A percentile compares a stretch with the other conserved stretches of the same genome.
Evolutionary conservation across 2,113 vertebrate genomes (phyloP).

Genomic region (Cottus gobio): DNA sequence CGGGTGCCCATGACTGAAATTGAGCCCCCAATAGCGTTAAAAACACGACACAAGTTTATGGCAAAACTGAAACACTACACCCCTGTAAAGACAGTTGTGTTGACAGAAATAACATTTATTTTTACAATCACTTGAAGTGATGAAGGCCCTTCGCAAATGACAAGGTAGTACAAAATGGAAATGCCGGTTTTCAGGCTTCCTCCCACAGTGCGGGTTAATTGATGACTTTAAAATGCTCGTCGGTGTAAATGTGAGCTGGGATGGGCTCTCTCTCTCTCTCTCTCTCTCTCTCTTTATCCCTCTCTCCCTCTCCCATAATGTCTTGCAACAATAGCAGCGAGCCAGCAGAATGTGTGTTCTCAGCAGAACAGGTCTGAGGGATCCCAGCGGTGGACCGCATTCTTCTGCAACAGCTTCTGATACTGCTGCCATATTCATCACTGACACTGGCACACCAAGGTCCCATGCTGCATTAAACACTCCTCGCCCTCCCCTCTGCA

Average conservation of each 20-base stretch:
- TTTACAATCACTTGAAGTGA: no score
- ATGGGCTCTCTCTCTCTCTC: not conserved
- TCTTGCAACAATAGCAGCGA: slow-evolving; percentile 46
- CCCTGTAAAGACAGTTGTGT: not conserved
- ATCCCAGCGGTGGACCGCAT: slow-evolving; percentile 71
- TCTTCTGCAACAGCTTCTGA: slow-evolving; percentile 67
- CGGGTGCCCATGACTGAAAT: not conserved
- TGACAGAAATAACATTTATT: not conserved
- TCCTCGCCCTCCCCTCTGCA: slow-evolving; percentile 23
- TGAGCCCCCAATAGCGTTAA: not conserved
- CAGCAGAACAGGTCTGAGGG: slow-evolving; percentile 73
- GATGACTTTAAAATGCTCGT: no score
- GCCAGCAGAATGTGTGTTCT: slow-evolving; percentile 68
- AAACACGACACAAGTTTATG: not conserved
- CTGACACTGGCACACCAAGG: slow-evolving; percentile 72
- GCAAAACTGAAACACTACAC: not conserved
- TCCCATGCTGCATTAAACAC: slow-evolving; percentile 65
- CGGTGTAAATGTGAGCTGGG: no score
- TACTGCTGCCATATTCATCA: slow-evolving; percentile 75
- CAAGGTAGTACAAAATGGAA: no score
- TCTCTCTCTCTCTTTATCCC: not conserved
- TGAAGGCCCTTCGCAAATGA: no score
- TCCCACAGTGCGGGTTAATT: no score
- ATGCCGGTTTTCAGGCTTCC: no score
- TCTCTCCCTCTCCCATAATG: not conserved